phyloP scores from a whole-genome alignment of 2,888 invertebrate species.

The Ophion ellenae region DNA sequence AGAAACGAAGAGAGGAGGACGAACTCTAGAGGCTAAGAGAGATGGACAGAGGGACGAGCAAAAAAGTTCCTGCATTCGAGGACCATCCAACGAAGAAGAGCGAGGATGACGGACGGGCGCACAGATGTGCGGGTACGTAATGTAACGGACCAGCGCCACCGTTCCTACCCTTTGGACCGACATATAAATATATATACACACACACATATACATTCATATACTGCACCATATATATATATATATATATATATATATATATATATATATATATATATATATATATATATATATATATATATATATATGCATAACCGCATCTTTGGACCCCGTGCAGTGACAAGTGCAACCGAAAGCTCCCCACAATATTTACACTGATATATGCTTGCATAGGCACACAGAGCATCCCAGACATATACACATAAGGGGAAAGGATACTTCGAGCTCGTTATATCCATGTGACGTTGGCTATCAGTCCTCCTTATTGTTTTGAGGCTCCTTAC shows the following conservation, averaged over 20 bases:
- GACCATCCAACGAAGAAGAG: conserved; percentile 50
- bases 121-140: conserved; percentile 70
- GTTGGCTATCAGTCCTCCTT: not conserved
- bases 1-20: conserved; percentile 12
- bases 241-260: not conserved
- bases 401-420: not conserved
- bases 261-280: not conserved
- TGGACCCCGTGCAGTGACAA: conserved; percentile 69
- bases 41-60: conserved; percentile 23
- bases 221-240: not conserved
- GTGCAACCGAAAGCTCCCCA: conserved; percentile 58
- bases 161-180: conserved; percentile 62
- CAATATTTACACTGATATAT: conserved; percentile 25
- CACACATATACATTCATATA: not conserved
- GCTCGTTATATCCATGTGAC: not conserved
- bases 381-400: conserved; percentile 16
- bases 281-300: not conserved
- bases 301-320: conserved; percentile 32
- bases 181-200: conserved; percentile 1
- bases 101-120: conserved; percentile 70
- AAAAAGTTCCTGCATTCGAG: conserved; percentile 61
- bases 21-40: not conserved
- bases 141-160: conserved; percentile 67
- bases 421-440: not conserved
- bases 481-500: not conserved